Conservation (phyloP, 1,140 invertebrate species). For the Drosophila setifemur region DNA sequence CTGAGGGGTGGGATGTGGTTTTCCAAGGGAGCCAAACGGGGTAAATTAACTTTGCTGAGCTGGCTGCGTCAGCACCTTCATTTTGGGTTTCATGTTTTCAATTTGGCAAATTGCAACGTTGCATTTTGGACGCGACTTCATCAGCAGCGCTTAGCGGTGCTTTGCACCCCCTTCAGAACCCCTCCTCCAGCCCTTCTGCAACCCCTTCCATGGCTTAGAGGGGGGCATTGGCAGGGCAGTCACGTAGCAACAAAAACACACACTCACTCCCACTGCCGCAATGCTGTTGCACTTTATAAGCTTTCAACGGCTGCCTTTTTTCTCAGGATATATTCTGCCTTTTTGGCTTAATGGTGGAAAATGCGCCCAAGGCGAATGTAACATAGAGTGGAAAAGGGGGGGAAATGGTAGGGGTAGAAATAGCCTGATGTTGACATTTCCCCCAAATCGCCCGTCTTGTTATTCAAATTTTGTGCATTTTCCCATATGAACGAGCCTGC, state of each 20-base stretch:
- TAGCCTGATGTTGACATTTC: constrained; percentile 52
- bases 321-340: constrained; percentile 32
- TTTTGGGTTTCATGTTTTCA: constrained; percentile 69
- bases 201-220: neutral
- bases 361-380: constrained; percentile 59
- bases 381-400: too few species aligned
- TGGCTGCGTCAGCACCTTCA: constrained; percentile 35
- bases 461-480: constrained; percentile 55
- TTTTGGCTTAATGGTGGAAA: constrained; percentile 59
- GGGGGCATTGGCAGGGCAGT: constrained; percentile 56
- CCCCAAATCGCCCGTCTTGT: constrained; percentile 11
- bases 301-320: constrained; percentile 44
- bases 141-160: constrained; percentile 50
- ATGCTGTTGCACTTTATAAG: constrained; percentile 53
- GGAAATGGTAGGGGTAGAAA: neutral
- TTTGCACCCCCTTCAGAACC: neutral
- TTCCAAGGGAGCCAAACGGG: neutral
- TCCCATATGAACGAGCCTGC: constrained; percentile 25
- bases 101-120: constrained; percentile 72
- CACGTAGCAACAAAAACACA: constrained; percentile 44
- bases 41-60: constrained; percentile 66
- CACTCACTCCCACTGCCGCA: constrained; percentile 20
- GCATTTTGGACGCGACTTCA: constrained; percentile 60
- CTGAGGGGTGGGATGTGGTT: neutral
- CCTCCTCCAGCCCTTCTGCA: neutral